Conservation (phyloP, 2,797 vertebrate genomes). For the Betta splendens region DNA sequence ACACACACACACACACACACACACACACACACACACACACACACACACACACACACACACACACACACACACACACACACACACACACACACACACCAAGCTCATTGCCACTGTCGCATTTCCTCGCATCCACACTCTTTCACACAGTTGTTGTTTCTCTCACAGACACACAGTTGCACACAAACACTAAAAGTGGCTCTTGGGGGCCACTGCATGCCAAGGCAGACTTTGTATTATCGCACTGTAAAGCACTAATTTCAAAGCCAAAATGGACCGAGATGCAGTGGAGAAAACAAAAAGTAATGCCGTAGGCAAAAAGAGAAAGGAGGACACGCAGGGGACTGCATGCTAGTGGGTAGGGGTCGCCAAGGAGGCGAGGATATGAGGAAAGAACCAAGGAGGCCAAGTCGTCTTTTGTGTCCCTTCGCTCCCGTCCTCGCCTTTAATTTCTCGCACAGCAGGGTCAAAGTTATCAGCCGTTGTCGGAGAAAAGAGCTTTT, state of each 20-base stretch:
- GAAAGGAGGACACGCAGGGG: background rate
- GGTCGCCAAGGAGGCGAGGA: slow-evolving; percentile 12
- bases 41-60: slow-evolving; percentile 26
- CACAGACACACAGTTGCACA: slow-evolving; percentile 4
- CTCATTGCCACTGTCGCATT: slow-evolving; percentile 27
- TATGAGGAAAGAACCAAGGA: slow-evolving; percentile 1
- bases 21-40: slow-evolving; percentile 26
- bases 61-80: slow-evolving; percentile 1
- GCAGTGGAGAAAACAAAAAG: slow-evolving; percentile 5
- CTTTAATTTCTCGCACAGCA: slow-evolving; percentile 56
- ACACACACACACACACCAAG: slow-evolving; percentile 10
- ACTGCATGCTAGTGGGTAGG: background rate
- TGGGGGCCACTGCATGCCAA: slow-evolving; percentile 27
- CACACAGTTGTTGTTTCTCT: slow-evolving; percentile 25
- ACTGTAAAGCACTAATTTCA: slow-evolving; percentile 49
- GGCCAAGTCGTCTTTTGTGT: background rate
- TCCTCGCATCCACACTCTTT: slow-evolving; percentile 31
- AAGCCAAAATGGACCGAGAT: slow-evolving; percentile 51
- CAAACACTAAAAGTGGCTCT: slow-evolving; percentile 19
- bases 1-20: slow-evolving; percentile 24
- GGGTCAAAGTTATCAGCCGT: slow-evolving; percentile 45
- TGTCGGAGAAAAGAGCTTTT: slow-evolving; percentile 34
- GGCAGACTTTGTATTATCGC: slow-evolving; percentile 57
- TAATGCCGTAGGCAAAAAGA: slow-evolving; percentile 8
- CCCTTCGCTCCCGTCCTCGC: slow-evolving; percentile 11